Evolutionary conservation across 2,113 vertebrate genomes (phyloP), one percentile per base, ranked within the genome.

Genomic region (Rhinichthys klamathensis): DNA sequence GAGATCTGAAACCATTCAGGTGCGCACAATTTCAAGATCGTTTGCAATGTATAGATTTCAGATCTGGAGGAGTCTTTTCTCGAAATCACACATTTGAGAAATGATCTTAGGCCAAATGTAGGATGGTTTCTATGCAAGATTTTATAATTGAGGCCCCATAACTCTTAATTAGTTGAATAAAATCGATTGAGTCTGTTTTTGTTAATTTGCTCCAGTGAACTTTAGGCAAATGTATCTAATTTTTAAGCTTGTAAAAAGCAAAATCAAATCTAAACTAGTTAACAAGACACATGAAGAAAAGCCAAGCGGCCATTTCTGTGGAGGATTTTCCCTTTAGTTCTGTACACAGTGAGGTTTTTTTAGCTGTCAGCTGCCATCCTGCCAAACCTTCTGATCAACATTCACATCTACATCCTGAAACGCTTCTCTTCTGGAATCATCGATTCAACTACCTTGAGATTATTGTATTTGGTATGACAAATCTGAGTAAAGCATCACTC

Each of bases 401-500:
- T 56, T 74, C n/a, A 74, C n/a, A 3, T 74, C 4, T 13, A 49
- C 72, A 15, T 49, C 41, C 72, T 74, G 41, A 49, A 74, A 74
- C n/a, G 2, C 41, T 74, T 27, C 41, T 3, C 67, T 70, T 70
- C 35, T 5, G 35, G 41, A 38, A 41, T 70, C 69, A 23, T 70
- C 9, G 21, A 6, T 44, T 72, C 38, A 44, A 13, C 35, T 46
- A 25, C n/a, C 41, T 74, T 49, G 30, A 60, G 25, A 74, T 32
- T 81, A 51, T 11, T 75, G 58, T 77, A 15, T 82, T 84, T 85
- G 70, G 80, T 81, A 76, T 25, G 54, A 84, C 41, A 25, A 54
- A 85, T 51, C 32, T 46, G 16, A 1, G 51, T 73, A 49, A 81
- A 91, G 90, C 95, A 94, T 25, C 96, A 96, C 88, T 98, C 97